phyloP scores from a whole-genome alignment of 2,888 invertebrate species.

The Tiphia femorata region DNA sequence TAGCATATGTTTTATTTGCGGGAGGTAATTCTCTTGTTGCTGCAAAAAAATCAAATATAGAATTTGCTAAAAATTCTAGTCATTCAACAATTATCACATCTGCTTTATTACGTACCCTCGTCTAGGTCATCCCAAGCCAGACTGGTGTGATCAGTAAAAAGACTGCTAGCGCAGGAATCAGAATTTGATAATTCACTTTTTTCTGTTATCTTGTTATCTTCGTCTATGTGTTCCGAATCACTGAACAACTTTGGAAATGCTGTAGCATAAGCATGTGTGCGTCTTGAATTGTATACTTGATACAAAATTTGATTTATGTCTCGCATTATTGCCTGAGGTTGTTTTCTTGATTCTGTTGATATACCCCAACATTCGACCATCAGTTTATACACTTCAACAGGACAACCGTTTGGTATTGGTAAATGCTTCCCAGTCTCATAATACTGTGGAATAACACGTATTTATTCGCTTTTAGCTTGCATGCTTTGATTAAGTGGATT shows the following conservation, averaged over 20 bases:
- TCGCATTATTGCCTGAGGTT: constrained; percentile 88
- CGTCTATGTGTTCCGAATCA: constrained; percentile 37
- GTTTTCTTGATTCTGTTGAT: constrained; percentile 78
- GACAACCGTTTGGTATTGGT: constrained; percentile 79
- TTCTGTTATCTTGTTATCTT: constrained; percentile 46
- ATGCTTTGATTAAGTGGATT: background rate
- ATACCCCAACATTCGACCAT: constrained; percentile 87
- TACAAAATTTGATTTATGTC: constrained; percentile 86
- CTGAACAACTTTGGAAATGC: constrained; percentile 67
- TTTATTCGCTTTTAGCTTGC: too few relatives aligned
- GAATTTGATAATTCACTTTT: constrained; percentile 61
- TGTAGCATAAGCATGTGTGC: constrained; percentile 74
- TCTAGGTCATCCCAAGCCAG: constrained; percentile 60
- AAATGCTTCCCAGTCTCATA: constrained; percentile 79
- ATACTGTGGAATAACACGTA: too few relatives aligned
- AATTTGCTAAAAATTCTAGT: too few relatives aligned
- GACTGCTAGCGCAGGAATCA: constrained; percentile 57
- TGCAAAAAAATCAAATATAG: background rate
- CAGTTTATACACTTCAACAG: constrained; percentile 80
- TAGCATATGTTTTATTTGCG: constrained; percentile 36
- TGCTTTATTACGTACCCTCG: constrained; percentile 40
- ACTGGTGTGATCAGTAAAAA: constrained; percentile 59
- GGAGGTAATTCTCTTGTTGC: constrained; percentile 27
- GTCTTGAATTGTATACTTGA: constrained; percentile 77
- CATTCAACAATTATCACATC: background rate